Evolutionary conservation across 2,888 invertebrate species (phyloP).

Genomic region (Scaptomyza cyrtandrae): DNA sequence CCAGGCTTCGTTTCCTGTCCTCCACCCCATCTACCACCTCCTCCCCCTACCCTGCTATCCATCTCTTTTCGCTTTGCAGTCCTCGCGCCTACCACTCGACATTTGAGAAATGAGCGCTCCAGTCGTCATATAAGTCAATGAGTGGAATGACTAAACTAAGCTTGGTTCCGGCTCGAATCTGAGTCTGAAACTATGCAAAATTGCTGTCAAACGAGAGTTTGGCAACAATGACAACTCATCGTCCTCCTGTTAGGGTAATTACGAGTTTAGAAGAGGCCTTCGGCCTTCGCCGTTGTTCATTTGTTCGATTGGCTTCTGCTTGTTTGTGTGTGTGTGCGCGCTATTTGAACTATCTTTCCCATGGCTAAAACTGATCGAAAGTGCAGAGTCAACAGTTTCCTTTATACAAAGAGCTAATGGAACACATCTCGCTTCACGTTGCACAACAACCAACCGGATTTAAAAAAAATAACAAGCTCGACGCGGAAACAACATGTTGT

Average conservation of each 20-base stretch:
- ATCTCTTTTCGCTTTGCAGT: constrained; percentile 4
- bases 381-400: constrained; percentile 21
- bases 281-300: constrained; percentile 21
- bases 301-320: not conserved
- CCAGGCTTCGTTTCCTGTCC: constrained; percentile 68
- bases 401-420: not conserved
- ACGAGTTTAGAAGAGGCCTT: constrained; percentile 44
- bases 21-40: not conserved
- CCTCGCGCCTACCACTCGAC: constrained; percentile 22
- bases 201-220: constrained; percentile 59
- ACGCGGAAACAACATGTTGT: not conserved
- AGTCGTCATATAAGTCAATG: constrained; percentile 65
- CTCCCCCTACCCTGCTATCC: not conserved
- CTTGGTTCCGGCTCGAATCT: constrained; percentile 1
- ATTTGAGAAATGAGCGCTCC: constrained; percentile 35
- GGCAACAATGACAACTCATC: constrained; percentile 52
- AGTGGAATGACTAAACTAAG: constrained; percentile 61
- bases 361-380: constrained; percentile 51
- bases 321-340: constrained; percentile 19
- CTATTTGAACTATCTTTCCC: constrained; percentile 51
- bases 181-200: constrained; percentile 56
- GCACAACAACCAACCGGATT: constrained; percentile 12
- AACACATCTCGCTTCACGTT: not conserved
- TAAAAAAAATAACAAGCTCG: constrained; percentile 10
- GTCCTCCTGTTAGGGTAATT: constrained; percentile 62